phyloP scores from a whole-genome alignment of 1,140 invertebrate species.

The Lepidurus couesii region DNA sequence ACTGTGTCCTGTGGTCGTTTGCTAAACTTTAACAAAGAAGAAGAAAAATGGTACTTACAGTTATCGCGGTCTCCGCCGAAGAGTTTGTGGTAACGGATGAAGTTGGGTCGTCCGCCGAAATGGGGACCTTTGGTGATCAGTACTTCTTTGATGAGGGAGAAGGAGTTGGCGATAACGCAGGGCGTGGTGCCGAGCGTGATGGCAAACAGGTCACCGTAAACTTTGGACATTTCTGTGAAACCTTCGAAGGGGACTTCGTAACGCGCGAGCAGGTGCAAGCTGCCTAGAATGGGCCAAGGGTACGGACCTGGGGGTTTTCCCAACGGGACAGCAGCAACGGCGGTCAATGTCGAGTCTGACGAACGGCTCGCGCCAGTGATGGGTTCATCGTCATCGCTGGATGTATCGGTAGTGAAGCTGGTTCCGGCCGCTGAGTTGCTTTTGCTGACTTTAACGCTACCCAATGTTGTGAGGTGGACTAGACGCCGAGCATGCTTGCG shows the following conservation, averaged over 20 bases:
- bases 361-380: background rate
- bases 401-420: background rate
- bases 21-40: constrained; percentile 18
- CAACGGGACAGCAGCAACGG: background rate
- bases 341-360: background rate
- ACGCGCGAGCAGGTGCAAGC: constrained; percentile 59
- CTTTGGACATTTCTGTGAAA: constrained; percentile 60
- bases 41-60: constrained; percentile 54
- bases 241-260: constrained; percentile 63
- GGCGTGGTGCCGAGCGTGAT: constrained; percentile 61
- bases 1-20: background rate
- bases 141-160: constrained; percentile 66
- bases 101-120: constrained; percentile 74
- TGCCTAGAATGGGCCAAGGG: constrained; percentile 65
- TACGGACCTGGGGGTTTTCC: constrained; percentile 51
- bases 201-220: constrained; percentile 69
- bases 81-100: constrained; percentile 59
- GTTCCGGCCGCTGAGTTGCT: background rate
- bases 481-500: background rate
- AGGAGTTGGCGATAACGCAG: constrained; percentile 70
- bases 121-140: constrained; percentile 69
- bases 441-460: background rate
- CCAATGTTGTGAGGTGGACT: background rate
- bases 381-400: background rate
- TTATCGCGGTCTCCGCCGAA: constrained; percentile 62